Base-by-base conservation (phyloP, 2,113 vertebrate genomes). In the Stictonetta naevosa region DNA sequence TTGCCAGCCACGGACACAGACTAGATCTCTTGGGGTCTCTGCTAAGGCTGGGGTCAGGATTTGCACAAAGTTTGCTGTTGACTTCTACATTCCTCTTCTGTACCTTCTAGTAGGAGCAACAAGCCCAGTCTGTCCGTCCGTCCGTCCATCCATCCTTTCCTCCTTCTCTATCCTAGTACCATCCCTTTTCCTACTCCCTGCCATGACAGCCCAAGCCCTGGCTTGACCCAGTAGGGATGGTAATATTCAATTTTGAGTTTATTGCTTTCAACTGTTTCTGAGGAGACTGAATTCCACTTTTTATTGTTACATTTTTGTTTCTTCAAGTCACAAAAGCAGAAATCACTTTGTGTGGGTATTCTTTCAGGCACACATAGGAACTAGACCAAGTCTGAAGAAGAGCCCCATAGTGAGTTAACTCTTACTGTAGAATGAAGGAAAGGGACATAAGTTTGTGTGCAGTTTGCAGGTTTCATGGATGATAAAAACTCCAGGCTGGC, bases 21-120 rank as follows among this genome's bases (percentile, higher is more conserved):
- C 7, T 0, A 1, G 3, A 3, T 20, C 8, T 62, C n/a, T 42
- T 5, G 1, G 22, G 56, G 55, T 38, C 62, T 73, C 60, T 28
- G 68, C 13, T n/a, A 8, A 77, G 53, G 25, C 29, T 59, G 52
- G 28, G 25, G 31, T 38, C 36, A 81, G 36, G 17, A 5, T 59
- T 38, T 59, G 40, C 44, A 21, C n/a, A 74, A 42, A 81, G 9
- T 4, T 59, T 13, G 9, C 13, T 48, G 10, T 17, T 67, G 58
- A 17, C 7, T 40, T 40, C 62, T 22, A 10, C 4, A 2, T 21
- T 17, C 38, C 64, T 14, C 36, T 86, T 66, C 63, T 86, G 38
- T 38, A 79, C 5, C 20, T 85, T 60, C 59, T 90, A 8, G 33
- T 73, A 31, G 34, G 18, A 92, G 2, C 18, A 56, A 3, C 1